phyloP scores from a whole-genome alignment of 2,113 vertebrate species.

The Trematocara marginatum region DNA sequence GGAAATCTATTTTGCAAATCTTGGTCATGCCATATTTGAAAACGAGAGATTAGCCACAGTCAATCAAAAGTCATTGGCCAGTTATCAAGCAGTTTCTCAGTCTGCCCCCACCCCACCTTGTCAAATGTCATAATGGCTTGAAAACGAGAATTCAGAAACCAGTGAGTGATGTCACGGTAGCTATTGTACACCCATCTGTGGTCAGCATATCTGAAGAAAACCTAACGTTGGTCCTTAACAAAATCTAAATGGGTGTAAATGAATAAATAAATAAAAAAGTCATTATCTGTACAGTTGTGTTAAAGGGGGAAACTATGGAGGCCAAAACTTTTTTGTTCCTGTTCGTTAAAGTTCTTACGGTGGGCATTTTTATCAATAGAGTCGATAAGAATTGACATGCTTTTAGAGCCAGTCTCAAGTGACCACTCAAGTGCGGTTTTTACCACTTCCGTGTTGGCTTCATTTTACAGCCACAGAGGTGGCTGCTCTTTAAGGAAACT shows the following conservation, averaged over 20 bases:
- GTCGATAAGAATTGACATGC: neutral
- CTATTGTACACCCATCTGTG: neutral
- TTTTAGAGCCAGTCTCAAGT: neutral
- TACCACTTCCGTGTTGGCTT: neutral
- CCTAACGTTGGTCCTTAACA: neutral
- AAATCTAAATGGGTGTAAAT: neutral
- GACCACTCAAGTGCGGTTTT: neutral
- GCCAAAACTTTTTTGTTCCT: neutral
- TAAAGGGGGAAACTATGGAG: neutral
- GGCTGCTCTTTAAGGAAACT: neutral
- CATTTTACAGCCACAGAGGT: neutral
- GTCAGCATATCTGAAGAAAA: neutral
- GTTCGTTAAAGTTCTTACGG: neutral
- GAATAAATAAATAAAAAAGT: neutral
- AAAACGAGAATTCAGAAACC: neutral
- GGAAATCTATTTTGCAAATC: neutral
- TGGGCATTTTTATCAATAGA: neutral
- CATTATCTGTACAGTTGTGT: neutral
- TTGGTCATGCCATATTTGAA: neutral
- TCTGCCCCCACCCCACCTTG: rapidly evolving
- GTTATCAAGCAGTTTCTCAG: neutral
- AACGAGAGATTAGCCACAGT: neutral
- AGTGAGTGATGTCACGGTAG: neutral
- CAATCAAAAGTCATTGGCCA: neutral
- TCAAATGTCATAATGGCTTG: neutral